These are phyloP conservation scores for Anorthoa munda DNA, from an alignment of 2,888 invertebrate genomes.

Conservation along the genomic window DNA sequence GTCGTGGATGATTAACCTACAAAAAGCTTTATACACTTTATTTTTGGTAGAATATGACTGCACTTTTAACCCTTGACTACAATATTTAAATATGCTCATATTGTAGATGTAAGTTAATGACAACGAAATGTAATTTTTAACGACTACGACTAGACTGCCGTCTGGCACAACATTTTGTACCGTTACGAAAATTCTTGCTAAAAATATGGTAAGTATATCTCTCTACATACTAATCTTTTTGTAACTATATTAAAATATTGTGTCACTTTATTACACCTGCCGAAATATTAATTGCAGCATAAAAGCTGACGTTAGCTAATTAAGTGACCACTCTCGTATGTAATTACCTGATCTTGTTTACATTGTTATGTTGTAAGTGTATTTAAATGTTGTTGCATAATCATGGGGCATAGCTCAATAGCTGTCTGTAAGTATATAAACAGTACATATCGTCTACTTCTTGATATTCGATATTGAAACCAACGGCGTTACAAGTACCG, in stretches of 20 bases:
- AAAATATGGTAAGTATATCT: constrained; percentile 10
- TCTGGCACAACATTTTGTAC: not conserved
- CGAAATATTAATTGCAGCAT: constrained; percentile 32
- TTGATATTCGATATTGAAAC: not conserved
- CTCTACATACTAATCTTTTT: constrained; percentile 20
- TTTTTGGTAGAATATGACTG: too few species aligned
- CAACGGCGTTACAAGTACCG: too few species aligned
- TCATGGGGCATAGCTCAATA: not conserved
- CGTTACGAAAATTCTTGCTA: constrained; percentile 32
- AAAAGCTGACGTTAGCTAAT: constrained; percentile 5
- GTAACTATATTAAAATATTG: constrained; percentile 30
- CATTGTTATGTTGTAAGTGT: constrained; percentile 15
- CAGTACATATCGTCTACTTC: not conserved
- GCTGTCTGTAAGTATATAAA: not conserved
- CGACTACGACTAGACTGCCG: not conserved
- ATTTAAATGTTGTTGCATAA: constrained; percentile 6
- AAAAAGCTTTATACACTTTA: too few species aligned
- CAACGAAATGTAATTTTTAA: not conserved
- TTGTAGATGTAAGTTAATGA: not conserved
- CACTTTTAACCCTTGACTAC: too few species aligned
- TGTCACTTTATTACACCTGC: constrained; percentile 15
- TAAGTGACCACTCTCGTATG: not conserved
- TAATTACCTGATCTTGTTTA: constrained; percentile 16
- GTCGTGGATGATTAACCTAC: too few species aligned
- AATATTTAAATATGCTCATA: too few species aligned